Evolutionary conservation across 2,797 vertebrate species (phyloP).

Genomic region (Semotilus atromaculatus): DNA sequence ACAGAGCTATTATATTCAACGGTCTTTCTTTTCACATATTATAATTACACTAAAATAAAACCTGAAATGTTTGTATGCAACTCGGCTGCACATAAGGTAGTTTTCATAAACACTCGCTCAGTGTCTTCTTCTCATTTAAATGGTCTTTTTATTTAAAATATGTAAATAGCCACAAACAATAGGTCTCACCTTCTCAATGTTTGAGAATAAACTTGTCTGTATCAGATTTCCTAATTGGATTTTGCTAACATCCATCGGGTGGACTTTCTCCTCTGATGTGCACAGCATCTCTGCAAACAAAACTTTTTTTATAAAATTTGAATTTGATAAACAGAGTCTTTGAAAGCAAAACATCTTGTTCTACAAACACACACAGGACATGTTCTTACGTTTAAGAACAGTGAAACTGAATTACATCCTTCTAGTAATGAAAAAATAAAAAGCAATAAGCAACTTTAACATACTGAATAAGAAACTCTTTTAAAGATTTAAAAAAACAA

Average conservation of each 20-base stretch:
- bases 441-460: background rate
- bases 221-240: constrained; percentile 30
- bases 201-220: background rate
- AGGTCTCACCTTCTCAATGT: constrained; percentile 59
- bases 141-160: background rate
- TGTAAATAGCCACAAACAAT: background rate
- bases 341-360: background rate
- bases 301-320: background rate
- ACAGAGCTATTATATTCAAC: too few species aligned
- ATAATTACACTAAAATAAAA: background rate
- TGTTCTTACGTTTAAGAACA: background rate
- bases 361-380: background rate
- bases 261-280: constrained; percentile 62
- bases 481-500: background rate
- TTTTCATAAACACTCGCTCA: background rate
- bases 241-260: constrained; percentile 58
- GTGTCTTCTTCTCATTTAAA: too few species aligned
- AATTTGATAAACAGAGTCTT: background rate
- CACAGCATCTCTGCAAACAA: constrained; percentile 60
- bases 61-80: background rate
- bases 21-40: background rate
- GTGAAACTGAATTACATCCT: background rate
- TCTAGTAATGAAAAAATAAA: too few species aligned
- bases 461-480: background rate
- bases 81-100: background rate